These are phyloP conservation scores for Drosophila cognata DNA, from an alignment of 2,888 invertebrate genomes.

Conservation along the genomic window DNA sequence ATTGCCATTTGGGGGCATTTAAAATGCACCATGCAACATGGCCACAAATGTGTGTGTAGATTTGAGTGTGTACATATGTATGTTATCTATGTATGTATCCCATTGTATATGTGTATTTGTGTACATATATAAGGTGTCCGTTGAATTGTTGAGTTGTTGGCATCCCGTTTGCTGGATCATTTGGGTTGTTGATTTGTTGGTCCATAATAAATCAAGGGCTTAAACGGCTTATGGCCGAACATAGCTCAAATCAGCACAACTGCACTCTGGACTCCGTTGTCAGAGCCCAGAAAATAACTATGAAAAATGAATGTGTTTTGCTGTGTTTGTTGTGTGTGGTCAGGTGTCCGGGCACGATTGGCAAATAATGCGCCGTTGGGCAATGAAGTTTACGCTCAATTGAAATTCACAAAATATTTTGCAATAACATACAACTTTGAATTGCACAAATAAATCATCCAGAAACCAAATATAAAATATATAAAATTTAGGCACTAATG, in stretches of 20 bases:
- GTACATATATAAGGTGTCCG: constrained; percentile 3
- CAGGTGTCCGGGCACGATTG: background rate
- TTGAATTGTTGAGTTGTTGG: constrained; percentile 4
- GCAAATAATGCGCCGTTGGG: constrained; percentile 56
- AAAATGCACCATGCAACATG: background rate
- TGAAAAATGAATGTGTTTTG: constrained; percentile 42
- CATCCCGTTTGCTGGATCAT: constrained; percentile 19
- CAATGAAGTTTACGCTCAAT: constrained; percentile 60
- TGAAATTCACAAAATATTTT: constrained; percentile 50
- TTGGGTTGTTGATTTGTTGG: constrained; percentile 63
- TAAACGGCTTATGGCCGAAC: constrained; percentile 68
- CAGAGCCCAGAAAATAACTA: constrained; percentile 48
- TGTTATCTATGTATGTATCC: background rate
- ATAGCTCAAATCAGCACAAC: constrained; percentile 42
- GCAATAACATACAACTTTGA: constrained; percentile 27
- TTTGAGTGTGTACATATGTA: background rate
- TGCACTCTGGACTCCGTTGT: constrained; percentile 34
- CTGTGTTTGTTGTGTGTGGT: background rate
- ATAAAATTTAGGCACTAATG: constrained; percentile 7
- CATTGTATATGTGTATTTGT: background rate
- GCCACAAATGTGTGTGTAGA: background rate
- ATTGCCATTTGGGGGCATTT: background rate
- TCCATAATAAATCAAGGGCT: constrained; percentile 66
- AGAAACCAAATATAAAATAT: background rate
- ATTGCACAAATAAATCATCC: constrained; percentile 24